Evolutionary conservation across 1,140 invertebrate genomes (phyloP).

Genomic region (Anastrepha ludens): DNA sequence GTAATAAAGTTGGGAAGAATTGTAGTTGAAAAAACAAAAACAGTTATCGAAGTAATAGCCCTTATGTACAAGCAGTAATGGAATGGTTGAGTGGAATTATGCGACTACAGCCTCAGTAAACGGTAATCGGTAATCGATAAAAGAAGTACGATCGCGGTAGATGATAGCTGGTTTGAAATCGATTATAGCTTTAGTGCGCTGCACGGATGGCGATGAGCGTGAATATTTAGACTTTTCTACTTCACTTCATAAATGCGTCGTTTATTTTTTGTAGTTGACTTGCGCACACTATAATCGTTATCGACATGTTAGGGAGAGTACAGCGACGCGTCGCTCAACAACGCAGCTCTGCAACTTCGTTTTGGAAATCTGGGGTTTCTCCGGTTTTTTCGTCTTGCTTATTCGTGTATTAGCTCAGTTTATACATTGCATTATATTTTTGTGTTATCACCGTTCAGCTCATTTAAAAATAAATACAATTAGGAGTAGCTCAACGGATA

Average conservation of each 20-base stretch:
- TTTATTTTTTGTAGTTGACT: too few species aligned
- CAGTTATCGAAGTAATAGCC: conserved; percentile 57
- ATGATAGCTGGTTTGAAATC: too few species aligned
- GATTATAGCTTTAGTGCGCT: too few species aligned
- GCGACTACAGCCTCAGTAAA: too few species aligned
- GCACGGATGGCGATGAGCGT: too few species aligned
- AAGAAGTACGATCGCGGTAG: too few species aligned
- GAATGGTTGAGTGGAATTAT: too few species aligned
- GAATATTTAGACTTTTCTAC: too few species aligned
- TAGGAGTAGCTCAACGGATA: neutral
- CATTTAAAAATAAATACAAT: neutral
- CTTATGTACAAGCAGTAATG: conserved; percentile 52
- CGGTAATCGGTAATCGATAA: too few species aligned
- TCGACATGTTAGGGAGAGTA: too few species aligned
- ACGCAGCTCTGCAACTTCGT: neutral
- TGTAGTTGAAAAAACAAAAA: conserved; percentile 54
- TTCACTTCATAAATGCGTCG: too few species aligned
- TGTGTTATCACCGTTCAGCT: neutral
- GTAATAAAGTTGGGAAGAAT: conserved; percentile 54
- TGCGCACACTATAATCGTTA: too few species aligned
- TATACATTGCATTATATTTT: neutral
- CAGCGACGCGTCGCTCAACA: neutral
- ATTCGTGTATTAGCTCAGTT: neutral
- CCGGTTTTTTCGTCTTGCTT: neutral
- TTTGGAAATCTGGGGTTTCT: neutral